phyloP scores from a whole-genome alignment of 2,888 invertebrate genomes.

The Tenthredo mesomela region DNA sequence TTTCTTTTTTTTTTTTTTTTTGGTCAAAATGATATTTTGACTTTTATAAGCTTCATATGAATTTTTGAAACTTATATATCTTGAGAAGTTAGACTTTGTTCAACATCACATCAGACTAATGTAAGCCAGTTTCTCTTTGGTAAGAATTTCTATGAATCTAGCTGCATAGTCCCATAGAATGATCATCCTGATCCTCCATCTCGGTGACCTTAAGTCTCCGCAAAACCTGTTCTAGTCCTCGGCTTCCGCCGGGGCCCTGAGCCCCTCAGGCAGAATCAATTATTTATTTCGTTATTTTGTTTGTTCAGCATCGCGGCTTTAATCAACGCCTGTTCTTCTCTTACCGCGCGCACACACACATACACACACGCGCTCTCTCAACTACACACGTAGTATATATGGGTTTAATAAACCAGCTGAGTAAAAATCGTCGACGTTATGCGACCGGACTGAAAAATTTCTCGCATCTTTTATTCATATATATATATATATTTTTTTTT shows the following conservation, averaged over 20 bases:
- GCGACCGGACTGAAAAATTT: too few species aligned
- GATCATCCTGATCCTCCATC: slow-evolving; percentile 44
- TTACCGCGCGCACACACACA: background rate
- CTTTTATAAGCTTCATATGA: background rate
- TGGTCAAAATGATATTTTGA: too few species aligned
- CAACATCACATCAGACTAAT: too few species aligned
- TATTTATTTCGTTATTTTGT: slow-evolving; percentile 77
- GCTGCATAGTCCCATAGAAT: slow-evolving; percentile 22
- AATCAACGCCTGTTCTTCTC: slow-evolving; percentile 53
- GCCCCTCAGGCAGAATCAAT: slow-evolving; percentile 75
- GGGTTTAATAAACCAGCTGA: background rate
- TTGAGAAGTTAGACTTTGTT: too few species aligned
- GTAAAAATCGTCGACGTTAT: background rate
- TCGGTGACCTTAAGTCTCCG: slow-evolving; percentile 73
- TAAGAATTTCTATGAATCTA: slow-evolving; percentile 5
- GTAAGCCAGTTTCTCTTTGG: too few species aligned
- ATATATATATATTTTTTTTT: too few species aligned
- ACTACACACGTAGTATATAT: background rate
- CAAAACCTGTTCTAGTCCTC: slow-evolving; percentile 71
- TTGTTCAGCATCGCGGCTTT: slow-evolving; percentile 66
- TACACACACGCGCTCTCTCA: background rate
- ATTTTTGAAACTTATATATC: background rate
- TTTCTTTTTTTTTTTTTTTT: too few species aligned
- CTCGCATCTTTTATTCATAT: background rate
- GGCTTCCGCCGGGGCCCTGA: slow-evolving; percentile 69